Evolutionary conservation across 2,113 vertebrate species (phyloP).

Genomic region (Microcebus griseorufus): DNA sequence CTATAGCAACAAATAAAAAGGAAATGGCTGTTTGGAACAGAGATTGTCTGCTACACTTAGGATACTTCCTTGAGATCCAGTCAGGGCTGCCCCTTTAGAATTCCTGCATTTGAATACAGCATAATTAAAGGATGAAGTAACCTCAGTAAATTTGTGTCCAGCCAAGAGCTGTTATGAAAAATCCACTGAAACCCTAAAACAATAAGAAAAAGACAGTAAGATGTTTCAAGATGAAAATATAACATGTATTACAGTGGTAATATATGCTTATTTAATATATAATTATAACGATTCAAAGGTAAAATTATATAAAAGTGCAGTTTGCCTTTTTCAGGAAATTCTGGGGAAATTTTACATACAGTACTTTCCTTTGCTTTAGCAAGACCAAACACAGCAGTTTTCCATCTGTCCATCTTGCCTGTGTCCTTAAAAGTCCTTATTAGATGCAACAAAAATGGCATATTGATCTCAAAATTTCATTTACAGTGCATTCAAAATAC

Average conservation of each 20-base stretch:
- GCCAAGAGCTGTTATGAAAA: neutral
- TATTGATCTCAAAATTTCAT: conserved; percentile 62
- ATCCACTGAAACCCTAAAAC: neutral
- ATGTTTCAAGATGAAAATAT: neutral
- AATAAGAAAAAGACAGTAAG: neutral
- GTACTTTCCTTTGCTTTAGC: neutral
- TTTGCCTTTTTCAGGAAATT: neutral
- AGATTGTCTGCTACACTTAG: neutral
- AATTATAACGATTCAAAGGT: neutral
- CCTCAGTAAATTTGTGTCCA: neutral
- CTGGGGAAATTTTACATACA: neutral
- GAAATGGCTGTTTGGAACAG: neutral
- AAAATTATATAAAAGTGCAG: neutral
- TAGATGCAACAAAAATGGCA: conserved; percentile 39
- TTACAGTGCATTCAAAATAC: conserved; percentile 41
- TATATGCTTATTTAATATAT: neutral
- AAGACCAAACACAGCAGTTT: neutral
- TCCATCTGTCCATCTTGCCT: neutral
- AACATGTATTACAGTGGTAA: neutral
- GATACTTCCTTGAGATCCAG: neutral
- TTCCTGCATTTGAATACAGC: neutral
- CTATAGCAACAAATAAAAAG: too few relatives aligned
- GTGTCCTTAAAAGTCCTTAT: neutral
- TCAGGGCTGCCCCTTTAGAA: neutral
- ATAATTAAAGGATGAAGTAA: neutral